Conservation (phyloP, 2,797 vertebrate species). For the Enoplosus armatus region DNA sequence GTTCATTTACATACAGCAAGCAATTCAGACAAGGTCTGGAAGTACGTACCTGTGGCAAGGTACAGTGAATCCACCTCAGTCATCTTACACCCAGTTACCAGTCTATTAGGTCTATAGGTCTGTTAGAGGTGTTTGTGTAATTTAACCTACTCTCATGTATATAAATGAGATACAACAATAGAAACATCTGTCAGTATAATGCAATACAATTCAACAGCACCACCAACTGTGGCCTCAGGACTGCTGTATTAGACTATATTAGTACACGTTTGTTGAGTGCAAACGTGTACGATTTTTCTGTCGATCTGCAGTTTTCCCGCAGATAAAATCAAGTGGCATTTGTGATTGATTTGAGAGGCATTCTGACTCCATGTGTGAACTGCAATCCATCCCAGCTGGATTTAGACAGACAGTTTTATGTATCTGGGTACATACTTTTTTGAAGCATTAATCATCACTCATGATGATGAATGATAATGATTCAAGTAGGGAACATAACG, state of each 20-base stretch:
- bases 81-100: not conserved
- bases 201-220: not conserved
- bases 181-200: not conserved
- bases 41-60: not conserved
- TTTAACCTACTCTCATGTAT: not conserved
- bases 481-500: not conserved
- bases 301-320: conserved; percentile 6
- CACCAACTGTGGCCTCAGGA: not conserved
- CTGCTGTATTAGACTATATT: no score
- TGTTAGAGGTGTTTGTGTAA: not conserved
- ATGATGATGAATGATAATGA: conserved; percentile 10
- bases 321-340: conserved; percentile 11
- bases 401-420: not conserved
- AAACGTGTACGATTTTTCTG: not conserved
- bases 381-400: conserved; percentile 25
- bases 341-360: conserved; percentile 13
- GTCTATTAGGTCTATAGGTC: not conserved
- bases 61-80: not conserved
- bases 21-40: not conserved
- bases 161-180: not conserved
- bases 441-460: not conserved
- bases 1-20: not conserved
- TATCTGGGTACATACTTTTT: not conserved
- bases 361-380: conserved; percentile 17
- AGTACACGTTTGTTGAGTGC: no score